A percentile compares a stretch with the other conserved stretches of the same genome.
Evolutionary conservation across 1,140 invertebrate genomes (phyloP).

Genomic region (Pseudomyrmex gracilis): DNA sequence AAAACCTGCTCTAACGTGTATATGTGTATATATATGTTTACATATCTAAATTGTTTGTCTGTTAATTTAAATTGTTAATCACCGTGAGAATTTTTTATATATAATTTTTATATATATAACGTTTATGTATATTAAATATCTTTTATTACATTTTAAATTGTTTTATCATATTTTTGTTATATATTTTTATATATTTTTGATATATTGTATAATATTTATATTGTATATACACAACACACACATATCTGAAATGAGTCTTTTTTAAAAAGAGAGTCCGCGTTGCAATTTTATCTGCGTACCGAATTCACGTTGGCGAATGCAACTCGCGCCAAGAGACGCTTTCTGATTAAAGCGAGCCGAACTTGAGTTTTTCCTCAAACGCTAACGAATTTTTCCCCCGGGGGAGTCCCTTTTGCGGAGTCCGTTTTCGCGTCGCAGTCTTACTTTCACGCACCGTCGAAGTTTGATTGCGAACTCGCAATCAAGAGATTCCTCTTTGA

Average conservation of each 20-base stretch:
- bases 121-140: too few relatives aligned
- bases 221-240: background rate
- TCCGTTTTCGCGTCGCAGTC: background rate
- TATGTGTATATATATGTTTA: too few relatives aligned
- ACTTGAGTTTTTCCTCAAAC: constrained; percentile 32
- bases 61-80: too few relatives aligned
- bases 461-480: constrained; percentile 44
- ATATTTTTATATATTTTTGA: too few relatives aligned
- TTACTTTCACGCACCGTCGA: constrained; percentile 32
- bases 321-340: background rate
- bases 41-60: too few relatives aligned
- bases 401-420: background rate
- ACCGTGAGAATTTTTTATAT: too few relatives aligned
- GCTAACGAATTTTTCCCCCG: constrained; percentile 16
- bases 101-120: too few relatives aligned
- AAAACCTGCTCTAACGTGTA: too few relatives aligned
- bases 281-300: background rate
- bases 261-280: background rate
- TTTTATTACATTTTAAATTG: too few relatives aligned
- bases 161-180: too few relatives aligned
- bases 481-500: constrained; percentile 45
- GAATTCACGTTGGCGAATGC: background rate
- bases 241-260: background rate
- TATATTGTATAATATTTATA: too few relatives aligned
- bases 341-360: constrained; percentile 26